Evolutionary conservation across 2,797 vertebrate species (phyloP).

Genomic region (Anabacerthia variegaticeps): DNA sequence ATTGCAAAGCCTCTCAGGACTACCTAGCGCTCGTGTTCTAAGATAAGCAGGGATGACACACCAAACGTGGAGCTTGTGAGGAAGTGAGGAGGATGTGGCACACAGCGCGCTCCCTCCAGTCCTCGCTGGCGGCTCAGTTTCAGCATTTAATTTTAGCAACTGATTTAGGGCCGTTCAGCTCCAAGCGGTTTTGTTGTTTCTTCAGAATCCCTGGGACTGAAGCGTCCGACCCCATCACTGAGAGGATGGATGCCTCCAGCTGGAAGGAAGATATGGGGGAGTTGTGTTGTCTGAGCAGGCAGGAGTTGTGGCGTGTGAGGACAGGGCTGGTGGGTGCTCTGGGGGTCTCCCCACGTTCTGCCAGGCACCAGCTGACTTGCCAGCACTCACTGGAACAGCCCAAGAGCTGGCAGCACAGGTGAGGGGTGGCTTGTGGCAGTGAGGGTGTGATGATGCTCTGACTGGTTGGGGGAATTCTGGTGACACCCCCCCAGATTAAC

Average conservation of each 20-base stretch:
- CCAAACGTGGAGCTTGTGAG: conserved; percentile 29
- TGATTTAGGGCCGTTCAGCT: not conserved
- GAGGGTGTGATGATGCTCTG: not conserved
- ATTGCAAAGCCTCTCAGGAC: not conserved
- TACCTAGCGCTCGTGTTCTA: not conserved
- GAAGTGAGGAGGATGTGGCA: conserved; percentile 60
- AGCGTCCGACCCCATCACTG: fast-evolving
- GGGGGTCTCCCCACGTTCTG: not conserved
- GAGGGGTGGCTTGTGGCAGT: not conserved
- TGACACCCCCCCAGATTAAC: not conserved
- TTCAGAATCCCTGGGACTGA: not conserved
- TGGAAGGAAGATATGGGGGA: not conserved
- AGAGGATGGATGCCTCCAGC: not conserved
- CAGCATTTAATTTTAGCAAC: conserved; percentile 63
- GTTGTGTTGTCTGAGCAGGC: not conserved
- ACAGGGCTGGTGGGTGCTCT: not conserved
- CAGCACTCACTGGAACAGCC: not conserved
- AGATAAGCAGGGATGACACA: conserved; percentile 54
- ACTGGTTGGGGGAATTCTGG: not conserved
- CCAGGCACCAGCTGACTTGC: not conserved
- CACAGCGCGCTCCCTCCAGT: not conserved
- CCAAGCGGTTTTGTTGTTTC: not conserved
- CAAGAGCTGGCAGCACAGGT: fast-evolving
- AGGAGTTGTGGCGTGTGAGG: not conserved
- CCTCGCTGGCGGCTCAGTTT: conserved; percentile 44